Conservation (phyloP, 2,797 vertebrate species). For the Scomberomorus guttatus region DNA sequence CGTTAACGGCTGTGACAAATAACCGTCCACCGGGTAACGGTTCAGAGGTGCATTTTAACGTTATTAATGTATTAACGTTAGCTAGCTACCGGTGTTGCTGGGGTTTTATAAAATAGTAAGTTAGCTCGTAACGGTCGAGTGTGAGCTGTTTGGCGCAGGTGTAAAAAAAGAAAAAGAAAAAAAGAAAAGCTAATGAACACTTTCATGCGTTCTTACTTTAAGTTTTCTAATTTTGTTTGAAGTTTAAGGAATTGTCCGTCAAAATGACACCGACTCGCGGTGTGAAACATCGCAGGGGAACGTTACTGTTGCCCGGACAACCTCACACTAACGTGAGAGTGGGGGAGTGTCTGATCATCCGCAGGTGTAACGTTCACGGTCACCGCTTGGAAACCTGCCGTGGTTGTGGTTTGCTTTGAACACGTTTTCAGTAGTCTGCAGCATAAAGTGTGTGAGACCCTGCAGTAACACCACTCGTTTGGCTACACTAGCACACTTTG, state of each 20-base stretch:
- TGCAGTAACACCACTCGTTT: not conserved
- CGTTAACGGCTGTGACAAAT: not conserved
- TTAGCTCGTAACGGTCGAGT: conserved; percentile 8
- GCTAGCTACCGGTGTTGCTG: conserved; percentile 17
- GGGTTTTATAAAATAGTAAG: not conserved
- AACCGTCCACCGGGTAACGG: not conserved
- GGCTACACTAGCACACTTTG: not conserved
- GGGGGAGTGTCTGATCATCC: conserved; percentile 42
- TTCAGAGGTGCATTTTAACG: conserved; percentile 30
- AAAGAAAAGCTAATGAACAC: too few relatives aligned
- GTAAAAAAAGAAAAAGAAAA: not conserved
- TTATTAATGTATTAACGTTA: conserved; percentile 21
- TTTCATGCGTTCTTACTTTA: not conserved
- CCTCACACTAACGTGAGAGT: conserved; percentile 65
- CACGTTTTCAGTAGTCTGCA: conserved; percentile 17
- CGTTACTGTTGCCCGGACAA: conserved; percentile 71
- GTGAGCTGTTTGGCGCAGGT: conserved; percentile 29
- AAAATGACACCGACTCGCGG: conserved; percentile 10
- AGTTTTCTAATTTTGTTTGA: not conserved
- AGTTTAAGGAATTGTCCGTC: conserved; percentile 29
- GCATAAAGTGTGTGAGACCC: conserved; percentile 31
- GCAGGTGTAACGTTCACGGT: conserved; percentile 65
- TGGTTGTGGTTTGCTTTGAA: conserved; percentile 24
- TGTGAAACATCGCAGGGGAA: conserved; percentile 65
- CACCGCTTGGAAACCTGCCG: not conserved